These are phyloP conservation scores for Crocallis elinguaria DNA, from an alignment of 2,888 invertebrate species.

Conservation along the genomic window DNA sequence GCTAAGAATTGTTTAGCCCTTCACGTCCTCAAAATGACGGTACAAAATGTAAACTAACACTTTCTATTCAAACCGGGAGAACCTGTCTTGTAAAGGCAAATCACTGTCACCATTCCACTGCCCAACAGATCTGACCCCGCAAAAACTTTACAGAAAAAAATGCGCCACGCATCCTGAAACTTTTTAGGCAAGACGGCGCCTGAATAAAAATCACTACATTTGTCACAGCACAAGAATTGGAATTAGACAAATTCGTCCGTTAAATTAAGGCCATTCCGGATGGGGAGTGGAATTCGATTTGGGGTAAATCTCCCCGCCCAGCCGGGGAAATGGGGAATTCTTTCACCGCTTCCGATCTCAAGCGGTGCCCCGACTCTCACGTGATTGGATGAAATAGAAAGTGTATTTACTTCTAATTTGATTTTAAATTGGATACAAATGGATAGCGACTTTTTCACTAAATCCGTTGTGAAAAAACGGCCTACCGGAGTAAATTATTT, in stretches of 20 bases:
- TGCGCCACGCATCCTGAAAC: slow-evolving; percentile 44
- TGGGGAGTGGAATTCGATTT: slow-evolving; percentile 77
- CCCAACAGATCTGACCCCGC: slow-evolving; percentile 16
- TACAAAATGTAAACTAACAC: not conserved
- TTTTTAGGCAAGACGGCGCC: slow-evolving; percentile 52
- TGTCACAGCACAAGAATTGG: slow-evolving; percentile 82
- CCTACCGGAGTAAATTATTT: slow-evolving; percentile 60
- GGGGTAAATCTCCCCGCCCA: slow-evolving; percentile 73
- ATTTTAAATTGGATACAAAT: slow-evolving; percentile 82
- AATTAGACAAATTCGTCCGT: slow-evolving; percentile 84
- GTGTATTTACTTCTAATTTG: slow-evolving; percentile 81
- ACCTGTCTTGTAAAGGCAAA: slow-evolving; percentile 3
- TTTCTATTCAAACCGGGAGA: not conserved
- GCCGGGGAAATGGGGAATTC: slow-evolving; percentile 65
- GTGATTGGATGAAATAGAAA: slow-evolving; percentile 77
- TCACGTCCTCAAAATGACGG: too few relatives aligned
- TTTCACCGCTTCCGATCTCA: slow-evolving; percentile 62
- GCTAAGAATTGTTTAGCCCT: too few relatives aligned
- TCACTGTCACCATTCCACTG: slow-evolving; percentile 14
- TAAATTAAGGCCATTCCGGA: slow-evolving; percentile 80
- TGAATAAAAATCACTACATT: slow-evolving; percentile 82
- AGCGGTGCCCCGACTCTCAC: slow-evolving; percentile 61
- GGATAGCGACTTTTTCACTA: slow-evolving; percentile 66
- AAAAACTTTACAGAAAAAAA: slow-evolving; percentile 37
- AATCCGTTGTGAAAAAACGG: slow-evolving; percentile 56